Evolutionary conservation across 2,888 invertebrate species (phyloP).

Genomic region (Rugalucina vietnamica): DNA sequence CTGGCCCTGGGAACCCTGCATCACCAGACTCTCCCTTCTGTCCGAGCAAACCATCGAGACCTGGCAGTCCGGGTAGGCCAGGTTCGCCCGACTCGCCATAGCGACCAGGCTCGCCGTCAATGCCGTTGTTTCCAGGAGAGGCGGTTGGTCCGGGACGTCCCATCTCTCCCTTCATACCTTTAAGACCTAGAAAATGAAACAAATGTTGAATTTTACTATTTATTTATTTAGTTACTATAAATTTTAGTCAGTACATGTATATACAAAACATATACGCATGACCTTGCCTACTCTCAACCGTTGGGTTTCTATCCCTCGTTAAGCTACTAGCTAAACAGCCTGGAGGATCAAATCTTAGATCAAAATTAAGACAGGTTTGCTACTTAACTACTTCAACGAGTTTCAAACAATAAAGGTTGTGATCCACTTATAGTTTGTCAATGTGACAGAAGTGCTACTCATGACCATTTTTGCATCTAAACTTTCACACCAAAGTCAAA

Average conservation of each 20-base stretch:
- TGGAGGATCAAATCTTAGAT: background rate
- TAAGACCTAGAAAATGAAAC: slow-evolving; percentile 61
- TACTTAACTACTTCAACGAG: background rate
- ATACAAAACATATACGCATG: no score
- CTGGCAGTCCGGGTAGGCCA: slow-evolving; percentile 40
- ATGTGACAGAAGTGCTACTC: no score
- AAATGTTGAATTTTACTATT: no score
- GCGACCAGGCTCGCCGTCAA: slow-evolving; percentile 43
- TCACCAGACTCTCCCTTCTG: slow-evolving; percentile 43
- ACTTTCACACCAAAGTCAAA: no score
- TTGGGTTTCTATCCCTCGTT: no score
- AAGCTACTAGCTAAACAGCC: no score
- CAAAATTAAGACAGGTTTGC: background rate
- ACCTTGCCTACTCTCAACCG: no score
- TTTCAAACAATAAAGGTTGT: no score
- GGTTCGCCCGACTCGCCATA: slow-evolving; percentile 8
- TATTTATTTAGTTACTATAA: no score
- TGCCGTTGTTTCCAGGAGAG: slow-evolving; percentile 46
- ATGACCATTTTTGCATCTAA: no score
- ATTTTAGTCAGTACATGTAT: no score
- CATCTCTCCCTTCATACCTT: slow-evolving; percentile 59
- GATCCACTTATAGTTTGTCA: no score
- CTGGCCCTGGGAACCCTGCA: slow-evolving; percentile 65
- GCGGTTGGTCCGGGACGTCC: slow-evolving; percentile 65
- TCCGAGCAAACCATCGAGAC: slow-evolving; percentile 39